These are phyloP conservation scores for Ladona fulva DNA, from an alignment of 1,140 invertebrate species.

Conservation along the genomic window DNA sequence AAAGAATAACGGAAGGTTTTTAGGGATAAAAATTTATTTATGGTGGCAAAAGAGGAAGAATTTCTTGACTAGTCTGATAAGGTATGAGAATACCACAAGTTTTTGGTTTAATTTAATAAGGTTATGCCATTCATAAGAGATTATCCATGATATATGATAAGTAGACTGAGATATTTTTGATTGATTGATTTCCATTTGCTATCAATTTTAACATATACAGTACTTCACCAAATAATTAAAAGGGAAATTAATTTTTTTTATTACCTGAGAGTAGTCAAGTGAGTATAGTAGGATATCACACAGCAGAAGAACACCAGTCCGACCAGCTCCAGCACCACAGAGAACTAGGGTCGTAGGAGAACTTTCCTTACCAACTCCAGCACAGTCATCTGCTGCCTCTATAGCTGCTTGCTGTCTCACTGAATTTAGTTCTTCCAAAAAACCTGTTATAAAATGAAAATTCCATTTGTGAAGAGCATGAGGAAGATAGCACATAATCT, in stretches of 20 bases:
- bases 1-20: too few relatives aligned
- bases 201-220: too few relatives aligned
- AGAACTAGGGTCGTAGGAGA: slow-evolving; percentile 61
- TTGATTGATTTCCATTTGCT: too few relatives aligned
- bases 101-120: too few relatives aligned
- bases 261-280: slow-evolving; percentile 77
- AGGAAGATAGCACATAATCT: too few relatives aligned
- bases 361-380: slow-evolving; percentile 48
- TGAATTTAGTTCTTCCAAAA: slow-evolving; percentile 76
- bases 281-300: slow-evolving; percentile 72
- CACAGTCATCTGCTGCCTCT: slow-evolving; percentile 42
- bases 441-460: slow-evolving; percentile 42
- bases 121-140: too few relatives aligned
- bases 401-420: slow-evolving; percentile 61
- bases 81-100: too few relatives aligned
- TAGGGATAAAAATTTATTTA: too few relatives aligned
- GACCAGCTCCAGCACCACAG: slow-evolving; percentile 58
- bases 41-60: too few relatives aligned
- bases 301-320: slow-evolving; percentile 66
- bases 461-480: neutral
- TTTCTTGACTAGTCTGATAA: too few relatives aligned
- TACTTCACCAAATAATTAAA: slow-evolving; percentile 10
- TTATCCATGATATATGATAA: too few relatives aligned
- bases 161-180: too few relatives aligned
- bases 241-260: slow-evolving; percentile 20